These are phyloP conservation scores for Rhynchonema sp. DNA, from an alignment of 2,888 invertebrate genomes.

Conservation along the genomic window DNA sequence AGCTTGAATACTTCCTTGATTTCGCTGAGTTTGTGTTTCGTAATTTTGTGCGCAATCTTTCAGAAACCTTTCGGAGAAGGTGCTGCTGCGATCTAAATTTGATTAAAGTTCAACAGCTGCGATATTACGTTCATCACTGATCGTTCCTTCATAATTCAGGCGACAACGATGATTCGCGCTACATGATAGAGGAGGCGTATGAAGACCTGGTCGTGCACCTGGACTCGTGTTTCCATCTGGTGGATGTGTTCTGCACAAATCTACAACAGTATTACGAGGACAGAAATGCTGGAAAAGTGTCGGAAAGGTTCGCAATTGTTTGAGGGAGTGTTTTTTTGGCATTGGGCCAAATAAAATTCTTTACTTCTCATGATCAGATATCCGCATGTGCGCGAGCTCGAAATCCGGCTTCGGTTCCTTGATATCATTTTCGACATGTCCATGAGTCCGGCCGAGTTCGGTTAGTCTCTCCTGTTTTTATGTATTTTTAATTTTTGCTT, in stretches of 20 bases:
- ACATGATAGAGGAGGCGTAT: not conserved
- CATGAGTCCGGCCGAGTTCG: not conserved
- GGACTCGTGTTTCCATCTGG: too few species aligned
- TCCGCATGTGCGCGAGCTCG: not conserved
- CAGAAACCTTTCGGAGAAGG: too few species aligned
- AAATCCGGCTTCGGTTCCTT: not conserved
- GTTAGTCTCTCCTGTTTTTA: not conserved
- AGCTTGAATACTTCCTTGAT: too few species aligned
- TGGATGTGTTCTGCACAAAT: not conserved
- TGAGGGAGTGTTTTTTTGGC: not conserved
- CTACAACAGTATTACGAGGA: not conserved
- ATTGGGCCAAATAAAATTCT: too few species aligned
- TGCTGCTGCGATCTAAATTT: not conserved
- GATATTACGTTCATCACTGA: not conserved
- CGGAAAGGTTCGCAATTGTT: not conserved
- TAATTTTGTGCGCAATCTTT: too few species aligned
- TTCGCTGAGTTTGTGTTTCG: too few species aligned
- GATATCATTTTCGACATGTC: not conserved
- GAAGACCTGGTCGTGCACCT: too few species aligned
- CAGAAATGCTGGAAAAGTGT: too few species aligned
- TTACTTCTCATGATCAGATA: too few species aligned
- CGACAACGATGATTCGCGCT: not conserved
- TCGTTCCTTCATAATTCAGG: not conserved
- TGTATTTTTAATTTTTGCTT: not conserved
- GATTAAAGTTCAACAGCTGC: not conserved